Conservation (phyloP, 2,888 invertebrate species). For the Apamea epomidion region DNA sequence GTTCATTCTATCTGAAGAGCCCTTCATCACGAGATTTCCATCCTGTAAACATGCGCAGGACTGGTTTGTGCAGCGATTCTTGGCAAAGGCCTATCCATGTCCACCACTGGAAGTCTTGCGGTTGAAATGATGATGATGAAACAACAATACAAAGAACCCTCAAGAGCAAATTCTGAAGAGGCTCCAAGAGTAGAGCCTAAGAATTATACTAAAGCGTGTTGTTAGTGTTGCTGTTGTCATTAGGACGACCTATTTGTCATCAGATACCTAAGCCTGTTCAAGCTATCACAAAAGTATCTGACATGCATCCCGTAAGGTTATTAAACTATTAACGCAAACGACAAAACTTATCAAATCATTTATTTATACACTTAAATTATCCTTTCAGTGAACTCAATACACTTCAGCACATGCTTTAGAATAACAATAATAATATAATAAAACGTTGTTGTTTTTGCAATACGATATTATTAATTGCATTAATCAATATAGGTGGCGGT, state of each 20-base stretch:
- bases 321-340: conserved; percentile 10
- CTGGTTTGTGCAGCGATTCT: not conserved
- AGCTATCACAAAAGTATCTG: not conserved
- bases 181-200: not conserved
- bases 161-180: not conserved
- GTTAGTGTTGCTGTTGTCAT: not conserved
- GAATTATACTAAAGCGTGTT: no score
- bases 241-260: not conserved
- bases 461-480: conserved; percentile 30
- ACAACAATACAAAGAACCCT: not conserved
- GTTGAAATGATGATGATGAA: not conserved
- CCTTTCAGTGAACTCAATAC: conserved; percentile 18
- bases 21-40: not conserved
- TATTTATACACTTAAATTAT: conserved; percentile 35
- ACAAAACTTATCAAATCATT: conserved; percentile 16
- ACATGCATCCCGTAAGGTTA: not conserved
- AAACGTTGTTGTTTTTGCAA: conserved; percentile 40
- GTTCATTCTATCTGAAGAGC: conserved; percentile 19
- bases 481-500: conserved; percentile 40
- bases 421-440: conserved; percentile 6
- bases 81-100: no score
- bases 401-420: conserved; percentile 13
- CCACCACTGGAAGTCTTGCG: not conserved
- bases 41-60: not conserved
- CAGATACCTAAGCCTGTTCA: not conserved